Percentiles rank a stretch among this genome's conserved stretches.
Conservation (phyloP, 2,113 vertebrate species). For the Pomatostomus ruficeps region DNA sequence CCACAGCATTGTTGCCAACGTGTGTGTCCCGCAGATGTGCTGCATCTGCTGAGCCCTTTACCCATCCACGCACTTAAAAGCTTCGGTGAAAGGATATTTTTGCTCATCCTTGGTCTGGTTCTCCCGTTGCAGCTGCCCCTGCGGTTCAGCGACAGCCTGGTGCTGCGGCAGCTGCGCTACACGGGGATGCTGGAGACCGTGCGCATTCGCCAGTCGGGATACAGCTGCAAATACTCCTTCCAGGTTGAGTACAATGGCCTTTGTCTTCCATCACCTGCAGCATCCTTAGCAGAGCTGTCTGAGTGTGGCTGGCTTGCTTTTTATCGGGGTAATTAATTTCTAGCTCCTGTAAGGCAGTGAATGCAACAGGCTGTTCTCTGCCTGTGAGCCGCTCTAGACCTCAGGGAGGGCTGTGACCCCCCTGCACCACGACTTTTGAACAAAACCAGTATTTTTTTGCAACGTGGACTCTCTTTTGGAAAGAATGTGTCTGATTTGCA, state of each 20-base stretch:
- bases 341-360: not conserved
- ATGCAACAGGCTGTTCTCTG: not conserved
- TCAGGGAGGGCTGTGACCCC: not conserved
- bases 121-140: constrained; percentile 83
- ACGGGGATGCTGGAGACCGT: constrained; percentile 98
- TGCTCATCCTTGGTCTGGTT: not conserved
- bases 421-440: not conserved
- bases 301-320: not conserved
- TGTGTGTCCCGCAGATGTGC: not conserved
- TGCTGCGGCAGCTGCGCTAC: constrained; percentile 95
- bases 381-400: not conserved
- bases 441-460: not conserved
- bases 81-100: not conserved
- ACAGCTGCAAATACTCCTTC: constrained; percentile 93
- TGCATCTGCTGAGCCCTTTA: not conserved
- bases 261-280: not conserved
- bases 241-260: constrained; percentile 75
- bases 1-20: accelerated
- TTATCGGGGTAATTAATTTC: not conserved
- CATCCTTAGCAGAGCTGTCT: not conserved
- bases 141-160: constrained; percentile 87
- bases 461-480: not conserved
- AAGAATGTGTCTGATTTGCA: not conserved
- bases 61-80: not conserved
- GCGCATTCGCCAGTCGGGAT: constrained; percentile 93